These are phyloP conservation scores for Dendrolimus kikuchii DNA, from an alignment of 1,140 invertebrate species.

Conservation along the genomic window DNA sequence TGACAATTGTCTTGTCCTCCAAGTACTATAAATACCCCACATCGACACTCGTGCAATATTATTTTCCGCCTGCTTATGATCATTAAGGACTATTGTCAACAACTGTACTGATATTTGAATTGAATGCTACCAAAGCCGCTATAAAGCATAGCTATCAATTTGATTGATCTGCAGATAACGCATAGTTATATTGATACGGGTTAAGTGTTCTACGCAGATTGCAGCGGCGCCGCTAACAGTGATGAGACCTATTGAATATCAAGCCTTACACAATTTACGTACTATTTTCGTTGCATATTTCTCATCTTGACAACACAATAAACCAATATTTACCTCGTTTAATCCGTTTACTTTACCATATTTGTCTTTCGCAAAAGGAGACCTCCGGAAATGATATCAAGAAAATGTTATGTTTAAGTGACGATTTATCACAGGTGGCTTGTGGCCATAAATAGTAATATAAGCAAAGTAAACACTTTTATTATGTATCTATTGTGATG, in stretches of 20 bases:
- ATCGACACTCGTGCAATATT: conserved; percentile 55
- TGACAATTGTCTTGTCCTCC: conserved; percentile 66
- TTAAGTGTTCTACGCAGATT: conserved; percentile 4
- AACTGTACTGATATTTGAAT: conserved; percentile 58
- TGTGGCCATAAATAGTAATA: conserved; percentile 54
- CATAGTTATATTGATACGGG: conserved; percentile 8
- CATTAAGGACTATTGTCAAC: conserved; percentile 64
- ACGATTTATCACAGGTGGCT: conserved; percentile 13
- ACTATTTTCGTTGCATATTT: too few species aligned
- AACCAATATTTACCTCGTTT: conserved; percentile 1
- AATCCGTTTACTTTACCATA: too few species aligned
- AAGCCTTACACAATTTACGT: neutral
- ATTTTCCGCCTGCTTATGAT: conserved; percentile 58
- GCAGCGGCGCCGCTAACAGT: neutral
- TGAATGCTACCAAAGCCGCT: conserved; percentile 51
- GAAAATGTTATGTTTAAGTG: neutral
- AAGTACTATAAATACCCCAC: conserved; percentile 54
- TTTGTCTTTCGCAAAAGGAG: too few species aligned
- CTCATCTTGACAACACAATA: too few species aligned
- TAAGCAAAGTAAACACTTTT: conserved; percentile 22
- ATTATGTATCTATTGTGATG: conserved; percentile 17
- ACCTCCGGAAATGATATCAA: too few species aligned
- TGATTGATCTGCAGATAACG: conserved; percentile 55
- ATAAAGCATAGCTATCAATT: conserved; percentile 15
- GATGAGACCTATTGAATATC: too few species aligned